Percentiles rank a stretch among this genome's conserved stretches.
These are phyloP conservation scores for Geopemphigus sp. DNA, from an alignment of 1,140 invertebrate species.

Conservation along the genomic window DNA sequence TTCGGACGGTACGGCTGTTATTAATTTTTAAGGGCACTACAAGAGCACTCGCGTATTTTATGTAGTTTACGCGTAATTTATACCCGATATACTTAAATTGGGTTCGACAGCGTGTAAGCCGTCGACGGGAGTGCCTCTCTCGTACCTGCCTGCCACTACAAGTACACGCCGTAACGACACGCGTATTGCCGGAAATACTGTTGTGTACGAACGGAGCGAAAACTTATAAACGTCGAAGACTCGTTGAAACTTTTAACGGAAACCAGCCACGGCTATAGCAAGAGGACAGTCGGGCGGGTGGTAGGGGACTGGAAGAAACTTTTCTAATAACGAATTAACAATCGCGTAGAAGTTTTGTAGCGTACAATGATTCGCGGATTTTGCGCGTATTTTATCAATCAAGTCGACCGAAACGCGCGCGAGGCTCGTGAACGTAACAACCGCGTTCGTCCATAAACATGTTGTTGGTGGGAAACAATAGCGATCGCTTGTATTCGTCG, in stretches of 20 bases:
- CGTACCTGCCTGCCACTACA: too few species aligned
- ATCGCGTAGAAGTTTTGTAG: background rate
- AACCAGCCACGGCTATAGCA: too few species aligned
- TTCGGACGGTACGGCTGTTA: too few species aligned
- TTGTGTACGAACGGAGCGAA: background rate
- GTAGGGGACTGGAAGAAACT: background rate
- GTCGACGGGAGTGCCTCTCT: too few species aligned
- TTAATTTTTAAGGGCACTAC: too few species aligned
- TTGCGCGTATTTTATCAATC: background rate
- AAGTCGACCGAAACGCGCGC: background rate
- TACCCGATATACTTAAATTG: too few species aligned
- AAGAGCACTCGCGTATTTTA: too few species aligned
- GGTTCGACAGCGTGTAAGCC: too few species aligned
- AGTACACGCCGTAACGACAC: background rate
- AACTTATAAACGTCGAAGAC: background rate
- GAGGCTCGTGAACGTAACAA: background rate
- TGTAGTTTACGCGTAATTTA: background rate
- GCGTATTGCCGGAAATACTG: background rate
- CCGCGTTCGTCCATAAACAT: background rate
- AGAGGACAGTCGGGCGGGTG: too few species aligned
- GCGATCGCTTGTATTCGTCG: too few species aligned
- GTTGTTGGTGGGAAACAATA: too few species aligned
- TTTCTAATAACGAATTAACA: slow-evolving; percentile 26
- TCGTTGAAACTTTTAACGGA: background rate
- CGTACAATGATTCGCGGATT: background rate